A percentile compares a stretch with the other conserved stretches of the same genome.
Evolutionary conservation across 1,140 invertebrate species (phyloP).

Genomic region (Lucilia sericata): DNA sequence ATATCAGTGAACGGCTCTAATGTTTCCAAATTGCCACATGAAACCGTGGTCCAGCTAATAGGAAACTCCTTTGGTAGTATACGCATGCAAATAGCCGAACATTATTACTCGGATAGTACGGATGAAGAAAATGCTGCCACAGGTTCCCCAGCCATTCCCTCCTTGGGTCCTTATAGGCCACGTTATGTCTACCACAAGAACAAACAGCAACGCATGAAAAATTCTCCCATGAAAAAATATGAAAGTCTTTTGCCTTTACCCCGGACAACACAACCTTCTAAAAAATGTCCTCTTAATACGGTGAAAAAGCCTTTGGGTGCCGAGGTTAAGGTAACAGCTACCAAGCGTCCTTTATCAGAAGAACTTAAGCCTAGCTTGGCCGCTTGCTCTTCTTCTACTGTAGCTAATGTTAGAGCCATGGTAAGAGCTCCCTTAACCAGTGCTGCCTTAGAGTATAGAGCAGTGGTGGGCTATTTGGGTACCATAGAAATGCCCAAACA

Average conservation of each 20-base stretch:
- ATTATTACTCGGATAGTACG: constrained; percentile 85
- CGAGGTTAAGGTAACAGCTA: background rate
- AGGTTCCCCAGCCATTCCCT: constrained; percentile 47
- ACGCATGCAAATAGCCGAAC: constrained; percentile 87
- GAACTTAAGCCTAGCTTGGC: background rate
- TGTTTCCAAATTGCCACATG: constrained; percentile 89
- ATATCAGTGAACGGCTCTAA: constrained; percentile 91
- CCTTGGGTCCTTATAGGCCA: constrained; percentile 3
- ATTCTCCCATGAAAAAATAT: constrained; percentile 13
- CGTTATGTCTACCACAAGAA: constrained; percentile 40
- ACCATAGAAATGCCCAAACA: constrained; percentile 95
- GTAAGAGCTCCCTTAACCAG: constrained; percentile 47
- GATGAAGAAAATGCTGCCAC: constrained; percentile 63
- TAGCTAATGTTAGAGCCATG: constrained; percentile 67
- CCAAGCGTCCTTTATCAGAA: background rate
- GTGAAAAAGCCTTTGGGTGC: background rate
- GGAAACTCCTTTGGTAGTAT: constrained; percentile 84
- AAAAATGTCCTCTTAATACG: background rate
- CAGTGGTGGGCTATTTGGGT: constrained; percentile 92
- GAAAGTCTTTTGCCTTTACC: background rate
- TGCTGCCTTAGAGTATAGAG: constrained; percentile 77
- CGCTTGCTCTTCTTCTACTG: background rate
- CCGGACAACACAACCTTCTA: background rate
- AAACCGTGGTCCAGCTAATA: constrained; percentile 91
- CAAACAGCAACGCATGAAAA: constrained; percentile 20